These are phyloP conservation scores for Drosophila repletoides DNA, from an alignment of 1,140 invertebrate species.

Conservation along the genomic window DNA sequence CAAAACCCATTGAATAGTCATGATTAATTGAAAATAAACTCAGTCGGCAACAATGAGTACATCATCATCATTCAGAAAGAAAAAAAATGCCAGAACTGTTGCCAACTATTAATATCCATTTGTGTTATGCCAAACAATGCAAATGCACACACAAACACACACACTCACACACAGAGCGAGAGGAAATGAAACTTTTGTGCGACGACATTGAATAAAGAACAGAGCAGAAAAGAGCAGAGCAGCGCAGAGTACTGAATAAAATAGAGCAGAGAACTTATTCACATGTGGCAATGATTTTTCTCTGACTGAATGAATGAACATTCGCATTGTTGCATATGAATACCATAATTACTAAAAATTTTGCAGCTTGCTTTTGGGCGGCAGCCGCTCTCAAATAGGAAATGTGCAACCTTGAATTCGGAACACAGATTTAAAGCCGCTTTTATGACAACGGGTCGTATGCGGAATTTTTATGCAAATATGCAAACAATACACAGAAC, in stretches of 20 bases:
- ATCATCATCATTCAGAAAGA: conserved; percentile 31
- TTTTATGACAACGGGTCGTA: conserved; percentile 45
- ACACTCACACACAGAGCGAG: background rate
- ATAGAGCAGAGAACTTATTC: background rate
- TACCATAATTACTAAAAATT: conserved; percentile 63
- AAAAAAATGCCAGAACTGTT: conserved; percentile 23
- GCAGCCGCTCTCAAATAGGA: conserved; percentile 25
- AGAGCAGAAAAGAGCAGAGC: no score
- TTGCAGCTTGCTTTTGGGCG: conserved; percentile 26
- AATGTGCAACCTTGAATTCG: conserved; percentile 58
- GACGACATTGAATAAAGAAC: conserved; percentile 55
- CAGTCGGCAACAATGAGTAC: conserved; percentile 51
- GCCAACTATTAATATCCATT: conserved; percentile 72
- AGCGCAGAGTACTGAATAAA: background rate
- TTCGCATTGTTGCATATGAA: conserved; percentile 58
- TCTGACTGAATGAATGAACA: conserved; percentile 11
- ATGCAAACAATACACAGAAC: conserved; percentile 52
- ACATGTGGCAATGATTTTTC: conserved; percentile 55
- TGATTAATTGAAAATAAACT: conserved; percentile 78
- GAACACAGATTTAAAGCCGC: conserved; percentile 42
- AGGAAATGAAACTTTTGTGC: conserved; percentile 61
- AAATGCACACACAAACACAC: conserved; percentile 46
- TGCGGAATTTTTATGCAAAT: conserved; percentile 74
- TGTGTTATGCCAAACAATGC: conserved; percentile 63
- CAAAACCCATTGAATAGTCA: conserved; percentile 29